phyloP scores from a whole-genome alignment of 2,888 invertebrate genomes.

The Ophion ellenae region DNA sequence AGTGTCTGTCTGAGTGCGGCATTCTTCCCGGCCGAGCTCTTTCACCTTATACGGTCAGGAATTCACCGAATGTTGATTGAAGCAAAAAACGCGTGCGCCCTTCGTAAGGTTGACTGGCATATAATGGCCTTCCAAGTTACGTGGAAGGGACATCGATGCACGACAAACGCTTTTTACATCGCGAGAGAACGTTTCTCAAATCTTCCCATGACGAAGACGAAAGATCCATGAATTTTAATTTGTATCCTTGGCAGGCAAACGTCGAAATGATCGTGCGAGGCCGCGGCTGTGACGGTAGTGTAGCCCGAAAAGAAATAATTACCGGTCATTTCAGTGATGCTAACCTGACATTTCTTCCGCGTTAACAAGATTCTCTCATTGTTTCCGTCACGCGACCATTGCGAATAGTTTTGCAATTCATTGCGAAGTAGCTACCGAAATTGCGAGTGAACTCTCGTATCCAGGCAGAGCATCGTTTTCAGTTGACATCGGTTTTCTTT shows the following conservation, averaged over 20 bases:
- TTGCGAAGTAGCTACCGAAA: neutral
- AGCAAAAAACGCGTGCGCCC: constrained; percentile 61
- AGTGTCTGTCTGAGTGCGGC: constrained; percentile 27
- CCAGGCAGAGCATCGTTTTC: too few species aligned
- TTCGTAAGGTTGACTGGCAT: constrained; percentile 43
- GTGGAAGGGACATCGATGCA: constrained; percentile 33
- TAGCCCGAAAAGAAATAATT: neutral
- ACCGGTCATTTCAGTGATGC: neutral
- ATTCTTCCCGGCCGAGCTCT: constrained; percentile 67
- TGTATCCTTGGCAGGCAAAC: neutral
- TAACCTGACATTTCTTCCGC: neutral
- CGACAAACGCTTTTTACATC: constrained; percentile 24
- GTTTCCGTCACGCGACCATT: neutral
- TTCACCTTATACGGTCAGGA: constrained; percentile 78
- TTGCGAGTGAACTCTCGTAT: neutral
- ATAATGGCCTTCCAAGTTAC: constrained; percentile 15
- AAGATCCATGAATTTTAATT: constrained; percentile 22
- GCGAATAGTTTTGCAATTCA: neutral
- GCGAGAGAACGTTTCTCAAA: constrained; percentile 31
- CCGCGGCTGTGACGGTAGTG: neutral
- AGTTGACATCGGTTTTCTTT: too few species aligned
- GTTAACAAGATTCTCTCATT: neutral
- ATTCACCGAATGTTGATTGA: constrained; percentile 75
- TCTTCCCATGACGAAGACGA: constrained; percentile 37
- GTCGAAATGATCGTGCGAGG: neutral